Base-by-base conservation (phyloP, 2,888 invertebrate species). In the Athetis lepigone region DNA sequence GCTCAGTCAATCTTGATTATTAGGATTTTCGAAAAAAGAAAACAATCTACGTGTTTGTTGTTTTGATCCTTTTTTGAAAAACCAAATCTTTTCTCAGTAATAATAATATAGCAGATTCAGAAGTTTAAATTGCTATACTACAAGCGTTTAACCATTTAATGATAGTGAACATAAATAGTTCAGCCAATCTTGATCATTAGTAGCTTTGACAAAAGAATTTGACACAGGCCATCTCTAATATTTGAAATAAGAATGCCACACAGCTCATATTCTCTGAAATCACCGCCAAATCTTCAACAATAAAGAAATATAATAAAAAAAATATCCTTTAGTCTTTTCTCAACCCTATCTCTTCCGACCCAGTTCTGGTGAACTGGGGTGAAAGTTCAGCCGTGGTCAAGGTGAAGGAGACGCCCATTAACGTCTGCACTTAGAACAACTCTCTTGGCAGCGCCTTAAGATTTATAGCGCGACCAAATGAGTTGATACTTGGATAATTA, bases 381-480 rank as follows among this genome's bases (percentile, higher is more conserved):
- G 88, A 91, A 89, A 91, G 93, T 93, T 93, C 91, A 91, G 82
- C 72, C 64, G 81, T 93, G 95, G 94, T 94, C 94, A 94, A 94
- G 94, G 94, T 94, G 92, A 93, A 90, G 89, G 86, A 85, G 88
- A 83, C 87, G 84, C 85, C 88, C 92, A 93, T 94, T 93, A 93
- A 91, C 92, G 90, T 88, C 89, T 90, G 78, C 89, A 89, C 90
- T 92, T 90, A 93, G 90, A 92, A 92, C 92, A 92, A 92, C 91
- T 91, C 90, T 81, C 83, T 79, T 82, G 83, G 84, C 84, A 83
- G 70, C 84, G 88, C 87, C 94, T 94, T 94, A 90, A 93, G 92
- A 93, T 88, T 80, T 85, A 40, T 80, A 87, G 71, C 16, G 4
- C 55, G 87, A 59, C 6, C 11, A 0, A 57, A 8, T 0, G 0